These are phyloP conservation scores for Achroia grisella DNA, from an alignment of 1,140 invertebrate genomes.

Conservation along the genomic window DNA sequence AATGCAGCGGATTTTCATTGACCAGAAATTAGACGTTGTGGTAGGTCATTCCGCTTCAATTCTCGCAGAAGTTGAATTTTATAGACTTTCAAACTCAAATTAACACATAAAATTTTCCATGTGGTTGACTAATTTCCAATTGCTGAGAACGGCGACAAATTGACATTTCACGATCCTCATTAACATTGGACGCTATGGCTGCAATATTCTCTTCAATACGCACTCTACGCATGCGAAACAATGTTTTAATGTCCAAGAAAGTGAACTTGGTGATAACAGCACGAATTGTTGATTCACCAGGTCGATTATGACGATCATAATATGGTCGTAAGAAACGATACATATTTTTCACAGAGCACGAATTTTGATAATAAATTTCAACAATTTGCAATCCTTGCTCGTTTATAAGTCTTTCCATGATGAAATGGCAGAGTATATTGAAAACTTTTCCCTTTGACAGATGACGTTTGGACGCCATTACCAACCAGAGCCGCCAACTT, in stretches of 20 bases:
- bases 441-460: background rate
- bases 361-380: background rate
- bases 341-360: background rate
- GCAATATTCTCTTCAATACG: constrained; percentile 4
- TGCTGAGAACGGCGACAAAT: constrained; percentile 4
- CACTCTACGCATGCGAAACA: constrained; percentile 5
- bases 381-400: background rate
- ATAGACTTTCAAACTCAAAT: background rate
- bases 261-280: constrained; percentile 8
- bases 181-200: constrained; percentile 4
- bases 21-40: too few species aligned
- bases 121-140: background rate
- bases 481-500: background rate
- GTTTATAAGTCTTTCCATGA: background rate
- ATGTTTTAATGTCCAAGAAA: too few species aligned
- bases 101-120: background rate
- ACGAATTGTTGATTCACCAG: constrained; percentile 6
- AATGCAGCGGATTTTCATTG: background rate
- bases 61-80: background rate
- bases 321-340: constrained; percentile 2
- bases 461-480: background rate
- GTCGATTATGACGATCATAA: constrained; percentile 10
- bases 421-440: background rate
- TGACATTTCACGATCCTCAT: constrained; percentile 6
- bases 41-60: background rate